These are phyloP conservation scores for Palythoa caribaeorum DNA, from an alignment of 92 coral and sea anemone species.

Conservation along the genomic window DNA sequence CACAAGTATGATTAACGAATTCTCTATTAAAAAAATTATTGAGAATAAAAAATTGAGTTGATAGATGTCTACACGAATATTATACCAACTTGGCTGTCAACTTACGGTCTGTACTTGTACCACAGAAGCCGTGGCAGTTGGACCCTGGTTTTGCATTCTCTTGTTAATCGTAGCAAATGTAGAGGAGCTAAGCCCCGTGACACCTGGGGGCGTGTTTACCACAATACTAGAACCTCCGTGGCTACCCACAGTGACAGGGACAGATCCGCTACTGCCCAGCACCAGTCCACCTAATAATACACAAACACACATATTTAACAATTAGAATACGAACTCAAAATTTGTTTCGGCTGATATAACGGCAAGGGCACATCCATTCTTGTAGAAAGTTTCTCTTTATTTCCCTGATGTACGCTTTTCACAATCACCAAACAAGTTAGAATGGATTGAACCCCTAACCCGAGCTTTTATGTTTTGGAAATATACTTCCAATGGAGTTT, in stretches of 20 bases:
- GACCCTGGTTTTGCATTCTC: conserved; percentile 85
- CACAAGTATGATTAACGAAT: not conserved
- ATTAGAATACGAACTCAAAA: not conserved
- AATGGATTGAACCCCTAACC: no score
- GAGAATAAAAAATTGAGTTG: not conserved
- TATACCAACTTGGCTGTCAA: not conserved
- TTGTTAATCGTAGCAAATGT: conserved; percentile 95
- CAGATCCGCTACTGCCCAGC: conserved; percentile 64
- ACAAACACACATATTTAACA: not conserved
- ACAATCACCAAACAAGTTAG: no score
- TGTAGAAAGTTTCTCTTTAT: no score
- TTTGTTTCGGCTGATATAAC: no score
- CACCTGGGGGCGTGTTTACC: conserved; percentile 93
- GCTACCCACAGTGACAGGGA: conserved; percentile 69
- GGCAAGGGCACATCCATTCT: no score
- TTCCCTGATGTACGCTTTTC: no score
- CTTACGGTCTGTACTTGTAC: conserved; percentile 78
- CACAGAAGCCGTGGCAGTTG: conserved; percentile 63
- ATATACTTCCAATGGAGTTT: no score
- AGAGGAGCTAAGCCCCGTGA: conserved; percentile 74
- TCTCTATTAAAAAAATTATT: no score
- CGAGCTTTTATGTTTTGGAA: no score
- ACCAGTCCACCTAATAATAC: conserved; percentile 61
- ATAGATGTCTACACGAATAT: not conserved
- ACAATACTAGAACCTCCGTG: conserved; percentile 87